These are phyloP conservation scores for Tapera naevia DNA, from an alignment of 2,797 vertebrate genomes.

Conservation along the genomic window DNA sequence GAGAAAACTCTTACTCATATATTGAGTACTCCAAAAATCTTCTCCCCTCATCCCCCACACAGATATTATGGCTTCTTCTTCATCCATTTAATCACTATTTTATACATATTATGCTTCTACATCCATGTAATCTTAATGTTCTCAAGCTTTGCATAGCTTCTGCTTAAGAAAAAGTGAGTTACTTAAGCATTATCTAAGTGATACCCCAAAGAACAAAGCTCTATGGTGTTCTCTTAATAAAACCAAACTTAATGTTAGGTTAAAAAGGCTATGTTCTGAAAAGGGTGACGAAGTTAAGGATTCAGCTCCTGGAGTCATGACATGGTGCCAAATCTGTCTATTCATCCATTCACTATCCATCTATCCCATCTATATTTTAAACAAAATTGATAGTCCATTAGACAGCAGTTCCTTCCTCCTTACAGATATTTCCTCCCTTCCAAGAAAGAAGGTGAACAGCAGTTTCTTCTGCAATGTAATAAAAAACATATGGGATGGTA, in stretches of 20 bases:
- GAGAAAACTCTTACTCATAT: neutral
- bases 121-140: neutral
- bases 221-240: neutral
- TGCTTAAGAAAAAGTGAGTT: neutral
- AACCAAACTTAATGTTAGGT: neutral
- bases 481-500: neutral
- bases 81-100: neutral
- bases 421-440: neutral
- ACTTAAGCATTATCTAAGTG: neutral
- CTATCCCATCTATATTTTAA: neutral
- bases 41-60: neutral
- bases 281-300: neutral
- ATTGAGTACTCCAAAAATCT: neutral
- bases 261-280: neutral
- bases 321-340: neutral
- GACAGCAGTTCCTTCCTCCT: neutral
- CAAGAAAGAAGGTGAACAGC: neutral
- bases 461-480: neutral
- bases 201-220: neutral
- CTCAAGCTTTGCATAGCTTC: neutral
- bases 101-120: neutral
- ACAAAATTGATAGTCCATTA: constrained; percentile 11
- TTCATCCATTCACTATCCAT: neutral
- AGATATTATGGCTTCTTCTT: neutral
- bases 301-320: neutral